Percentiles rank a stretch among this genome's conserved stretches.
Conservation (phyloP, 2,888 invertebrate genomes). For the Gymnoscelis rufifasciata region DNA sequence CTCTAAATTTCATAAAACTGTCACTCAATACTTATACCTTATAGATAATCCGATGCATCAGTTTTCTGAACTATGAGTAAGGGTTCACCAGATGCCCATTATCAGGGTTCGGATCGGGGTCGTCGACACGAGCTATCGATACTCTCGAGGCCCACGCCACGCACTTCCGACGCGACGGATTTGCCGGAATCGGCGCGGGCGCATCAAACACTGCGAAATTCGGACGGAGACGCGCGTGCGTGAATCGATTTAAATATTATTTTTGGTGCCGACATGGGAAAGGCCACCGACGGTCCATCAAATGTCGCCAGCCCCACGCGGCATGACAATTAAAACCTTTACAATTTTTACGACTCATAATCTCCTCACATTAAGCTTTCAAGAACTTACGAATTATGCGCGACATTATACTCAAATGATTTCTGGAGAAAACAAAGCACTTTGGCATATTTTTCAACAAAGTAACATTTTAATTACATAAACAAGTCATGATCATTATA, state of each 20-base stretch:
- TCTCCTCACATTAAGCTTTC: constrained; percentile 54
- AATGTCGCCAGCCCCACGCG: constrained; percentile 10
- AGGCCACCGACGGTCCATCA: constrained; percentile 38
- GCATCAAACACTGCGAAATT: constrained; percentile 77
- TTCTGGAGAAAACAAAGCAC: constrained; percentile 55
- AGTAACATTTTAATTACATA: constrained; percentile 72
- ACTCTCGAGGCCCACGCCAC: constrained; percentile 67
- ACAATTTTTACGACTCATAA: constrained; percentile 67
- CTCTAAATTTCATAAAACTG: too few species aligned
- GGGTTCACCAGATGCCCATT: constrained; percentile 53
- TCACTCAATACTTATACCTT: too few species aligned
- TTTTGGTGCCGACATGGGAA: constrained; percentile 72
- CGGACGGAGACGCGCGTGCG: constrained; percentile 73
- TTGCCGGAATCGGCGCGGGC: constrained; percentile 78
- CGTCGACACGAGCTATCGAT: constrained; percentile 70
- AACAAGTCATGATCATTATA: constrained; percentile 68
- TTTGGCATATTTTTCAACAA: constrained; percentile 57
- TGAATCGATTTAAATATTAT: constrained; percentile 77
- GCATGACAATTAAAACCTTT: constrained; percentile 42
- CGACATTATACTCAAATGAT: constrained; percentile 56
- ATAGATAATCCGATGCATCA: not conserved
- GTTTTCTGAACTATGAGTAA: constrained; percentile 54
- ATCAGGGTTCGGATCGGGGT: constrained; percentile 71
- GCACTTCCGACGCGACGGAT: constrained; percentile 79
- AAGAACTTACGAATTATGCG: constrained; percentile 39